Evolutionary conservation across 2,797 vertebrate genomes (phyloP).

Genomic region (Oreonectes daqikongensis): DNA sequence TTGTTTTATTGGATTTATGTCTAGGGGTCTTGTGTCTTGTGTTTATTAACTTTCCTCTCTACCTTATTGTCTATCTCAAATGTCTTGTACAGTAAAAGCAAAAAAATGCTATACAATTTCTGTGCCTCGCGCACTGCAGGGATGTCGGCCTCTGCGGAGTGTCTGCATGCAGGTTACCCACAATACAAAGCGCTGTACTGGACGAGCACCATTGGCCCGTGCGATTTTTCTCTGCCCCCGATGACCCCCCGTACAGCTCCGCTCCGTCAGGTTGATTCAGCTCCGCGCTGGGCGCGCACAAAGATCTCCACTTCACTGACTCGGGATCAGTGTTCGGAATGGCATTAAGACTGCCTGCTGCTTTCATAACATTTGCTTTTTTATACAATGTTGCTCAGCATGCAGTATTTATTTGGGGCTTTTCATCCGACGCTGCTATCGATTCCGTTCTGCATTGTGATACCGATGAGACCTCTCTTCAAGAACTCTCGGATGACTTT

Average conservation of each 20-base stretch:
- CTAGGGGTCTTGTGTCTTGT: not conserved
- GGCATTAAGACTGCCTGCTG: conserved; percentile 33
- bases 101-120: not conserved
- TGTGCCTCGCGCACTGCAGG: conserved; percentile 2
- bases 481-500: conserved; percentile 31
- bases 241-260: conserved; percentile 35
- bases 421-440: conserved; percentile 48
- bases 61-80: not conserved
- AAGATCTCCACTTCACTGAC: conserved; percentile 47
- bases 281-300: conserved; percentile 17
- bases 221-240: conserved; percentile 22
- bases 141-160: conserved; percentile 61
- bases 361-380: conserved; percentile 57
- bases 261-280: conserved; percentile 36
- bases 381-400: conserved; percentile 63
- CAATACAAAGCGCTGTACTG: conserved; percentile 67
- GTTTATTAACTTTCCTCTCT: conserved; percentile 1
- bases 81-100: conserved; percentile 20
- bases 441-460: conserved; percentile 49
- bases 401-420: conserved; percentile 64
- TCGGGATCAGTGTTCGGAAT: conserved; percentile 32
- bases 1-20: not conserved
- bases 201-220: conserved; percentile 54
- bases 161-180: conserved; percentile 67
- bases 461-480: conserved; percentile 38